These are phyloP conservation scores for Isoperla grammatica DNA, from an alignment of 2,888 invertebrate genomes.

Conservation along the genomic window DNA sequence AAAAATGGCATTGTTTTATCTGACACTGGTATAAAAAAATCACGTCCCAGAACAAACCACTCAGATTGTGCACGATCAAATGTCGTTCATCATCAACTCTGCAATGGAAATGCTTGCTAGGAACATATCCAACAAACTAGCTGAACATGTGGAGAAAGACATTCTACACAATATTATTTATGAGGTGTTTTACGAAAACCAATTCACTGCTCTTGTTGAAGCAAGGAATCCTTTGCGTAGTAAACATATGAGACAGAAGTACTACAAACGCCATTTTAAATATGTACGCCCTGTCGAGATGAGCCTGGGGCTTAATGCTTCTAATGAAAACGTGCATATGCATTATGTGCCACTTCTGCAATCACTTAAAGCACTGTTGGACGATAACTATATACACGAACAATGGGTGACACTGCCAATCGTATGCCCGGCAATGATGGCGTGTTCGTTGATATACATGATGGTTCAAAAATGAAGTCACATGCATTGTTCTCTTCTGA, in stretches of 20 bases:
- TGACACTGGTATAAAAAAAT: constrained; percentile 1
- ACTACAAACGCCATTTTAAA: background rate
- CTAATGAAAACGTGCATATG: background rate
- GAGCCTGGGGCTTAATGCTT: background rate
- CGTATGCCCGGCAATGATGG: too few species aligned
- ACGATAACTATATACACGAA: too few species aligned
- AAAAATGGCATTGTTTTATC: background rate
- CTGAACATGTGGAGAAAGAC: background rate
- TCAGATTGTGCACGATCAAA: background rate
- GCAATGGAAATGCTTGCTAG: background rate
- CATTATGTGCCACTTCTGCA: constrained; percentile 5
- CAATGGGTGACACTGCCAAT: too few species aligned
- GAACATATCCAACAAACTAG: background rate
- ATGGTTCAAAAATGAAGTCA: background rate
- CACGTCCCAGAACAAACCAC: constrained; percentile 3
- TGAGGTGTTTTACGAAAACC: background rate
- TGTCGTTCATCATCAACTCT: background rate
- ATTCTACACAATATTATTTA: background rate
- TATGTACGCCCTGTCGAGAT: background rate
- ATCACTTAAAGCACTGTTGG: too few species aligned
- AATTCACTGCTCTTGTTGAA: background rate
- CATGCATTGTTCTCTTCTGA: constrained; percentile 8
- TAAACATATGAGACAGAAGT: background rate
- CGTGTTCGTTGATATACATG: background rate
- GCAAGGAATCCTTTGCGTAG: constrained; percentile 3